phyloP scores from a whole-genome alignment of 2,888 invertebrate genomes.

The Tuberolachnus salignus region DNA sequence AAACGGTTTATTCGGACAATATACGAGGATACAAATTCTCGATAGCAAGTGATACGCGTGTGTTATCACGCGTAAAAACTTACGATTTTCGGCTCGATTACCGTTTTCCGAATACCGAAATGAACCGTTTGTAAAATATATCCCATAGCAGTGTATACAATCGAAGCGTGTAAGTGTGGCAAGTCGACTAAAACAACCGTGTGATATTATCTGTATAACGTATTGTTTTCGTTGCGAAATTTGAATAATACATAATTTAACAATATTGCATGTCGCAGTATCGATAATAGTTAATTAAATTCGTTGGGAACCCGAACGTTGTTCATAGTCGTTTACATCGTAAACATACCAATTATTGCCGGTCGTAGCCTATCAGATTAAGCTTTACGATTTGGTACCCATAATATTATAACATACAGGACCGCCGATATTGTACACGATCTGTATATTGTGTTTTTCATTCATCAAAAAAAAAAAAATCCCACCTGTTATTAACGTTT shows the following conservation, averaged over 20 bases:
- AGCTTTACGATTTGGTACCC: not conserved
- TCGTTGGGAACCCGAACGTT: not conserved
- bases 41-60: too few relatives aligned
- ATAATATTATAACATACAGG: not conserved
- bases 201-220: not conserved
- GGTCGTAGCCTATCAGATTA: not conserved
- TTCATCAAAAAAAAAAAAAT: not conserved
- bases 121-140: too few relatives aligned
- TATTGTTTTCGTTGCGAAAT: not conserved
- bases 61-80: too few relatives aligned
- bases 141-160: too few relatives aligned
- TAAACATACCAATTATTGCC: not conserved
- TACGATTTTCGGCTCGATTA: too few relatives aligned
- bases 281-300: not conserved
- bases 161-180: not conserved
- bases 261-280: not conserved
- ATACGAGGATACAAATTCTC: too few relatives aligned
- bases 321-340: too few relatives aligned
- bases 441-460: constrained; percentile 12
- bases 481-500: constrained; percentile 39
- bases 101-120: too few relatives aligned
- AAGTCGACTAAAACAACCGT: not conserved
- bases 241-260: too few relatives aligned
- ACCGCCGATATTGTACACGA: not conserved
- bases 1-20: too few relatives aligned